Conservation (phyloP, 2,797 vertebrate species). For the Dryobates pubescens region DNA sequence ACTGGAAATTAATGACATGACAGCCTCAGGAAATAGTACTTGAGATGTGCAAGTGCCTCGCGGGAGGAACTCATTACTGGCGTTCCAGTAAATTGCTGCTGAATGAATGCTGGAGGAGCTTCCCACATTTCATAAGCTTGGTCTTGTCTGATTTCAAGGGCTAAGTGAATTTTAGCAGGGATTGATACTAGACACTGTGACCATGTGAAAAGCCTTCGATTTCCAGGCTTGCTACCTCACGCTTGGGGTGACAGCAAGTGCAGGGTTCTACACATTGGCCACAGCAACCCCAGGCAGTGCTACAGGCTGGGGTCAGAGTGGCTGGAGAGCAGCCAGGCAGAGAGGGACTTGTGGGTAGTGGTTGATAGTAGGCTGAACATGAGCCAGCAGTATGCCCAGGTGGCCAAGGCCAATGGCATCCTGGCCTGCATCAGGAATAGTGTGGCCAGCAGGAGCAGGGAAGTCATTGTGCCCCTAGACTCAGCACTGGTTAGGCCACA, state of each 20-base stretch:
- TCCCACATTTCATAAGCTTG: constrained; percentile 24
- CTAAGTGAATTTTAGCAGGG: constrained; percentile 26
- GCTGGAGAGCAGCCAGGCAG: no score
- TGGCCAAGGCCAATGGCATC: no score
- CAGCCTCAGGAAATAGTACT: constrained; percentile 27
- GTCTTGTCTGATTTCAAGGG: constrained; percentile 10
- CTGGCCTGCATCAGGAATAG: no score
- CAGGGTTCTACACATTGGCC: no score
- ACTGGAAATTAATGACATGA: constrained; percentile 38
- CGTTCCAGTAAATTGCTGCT: constrained; percentile 56
- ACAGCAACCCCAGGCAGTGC: no score
- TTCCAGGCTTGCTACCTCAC: background rate
- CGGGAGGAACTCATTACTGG: constrained; percentile 51
- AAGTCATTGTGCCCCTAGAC: no score
- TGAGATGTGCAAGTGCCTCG: constrained; percentile 24
- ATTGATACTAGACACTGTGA: background rate
- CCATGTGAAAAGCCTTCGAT: background rate
- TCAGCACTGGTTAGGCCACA: no score
- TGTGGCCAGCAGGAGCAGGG: no score
- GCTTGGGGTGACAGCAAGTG: background rate
- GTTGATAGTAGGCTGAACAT: no score
- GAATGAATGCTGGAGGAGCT: constrained; percentile 25
- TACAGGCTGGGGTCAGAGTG: no score
- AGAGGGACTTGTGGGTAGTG: no score
- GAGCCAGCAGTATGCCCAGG: no score